Evolutionary conservation across 1,140 invertebrate genomes (phyloP).

Genomic region (Battus philenor): DNA sequence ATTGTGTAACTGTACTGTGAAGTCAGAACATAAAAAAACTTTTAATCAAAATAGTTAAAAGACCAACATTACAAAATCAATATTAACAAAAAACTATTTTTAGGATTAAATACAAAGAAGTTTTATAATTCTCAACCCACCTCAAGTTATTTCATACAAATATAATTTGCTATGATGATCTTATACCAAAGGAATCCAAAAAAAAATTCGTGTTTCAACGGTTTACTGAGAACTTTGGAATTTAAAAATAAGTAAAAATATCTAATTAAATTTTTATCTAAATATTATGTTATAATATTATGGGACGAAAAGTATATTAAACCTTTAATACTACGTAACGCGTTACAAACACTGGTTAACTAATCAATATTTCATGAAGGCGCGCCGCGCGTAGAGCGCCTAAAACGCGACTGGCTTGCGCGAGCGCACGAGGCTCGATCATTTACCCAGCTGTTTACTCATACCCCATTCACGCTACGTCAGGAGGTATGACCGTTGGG

Average conservation of each 20-base stretch:
- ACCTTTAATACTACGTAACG: not conserved
- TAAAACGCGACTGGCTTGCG: slow-evolving; percentile 38
- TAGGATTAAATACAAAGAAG: no score
- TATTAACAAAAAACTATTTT: no score
- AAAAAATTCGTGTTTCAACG: no score
- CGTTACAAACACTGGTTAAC: not conserved
- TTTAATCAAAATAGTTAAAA: no score
- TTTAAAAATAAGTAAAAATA: not conserved
- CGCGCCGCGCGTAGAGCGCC: slow-evolving; percentile 57
- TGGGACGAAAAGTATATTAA: not conserved
- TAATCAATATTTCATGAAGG: slow-evolving; percentile 10
- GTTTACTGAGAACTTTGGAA: not conserved
- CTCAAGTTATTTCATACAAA: no score
- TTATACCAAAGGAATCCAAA: no score
- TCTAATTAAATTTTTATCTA: not conserved
- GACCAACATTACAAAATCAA: no score
- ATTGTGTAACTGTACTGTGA: no score
- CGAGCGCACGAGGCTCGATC: slow-evolving; percentile 27
- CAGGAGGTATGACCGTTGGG: not conserved
- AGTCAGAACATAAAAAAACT: no score
- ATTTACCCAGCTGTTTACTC: slow-evolving; percentile 17
- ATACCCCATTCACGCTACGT: slow-evolving; percentile 4
- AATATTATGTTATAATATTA: no score
- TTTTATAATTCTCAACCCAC: no score
- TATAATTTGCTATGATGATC: no score